A percentile compares a stretch with the other conserved stretches of the same genome.
Conservation (phyloP, 2,113 vertebrate species). For the Oreochromis spilurus region DNA sequence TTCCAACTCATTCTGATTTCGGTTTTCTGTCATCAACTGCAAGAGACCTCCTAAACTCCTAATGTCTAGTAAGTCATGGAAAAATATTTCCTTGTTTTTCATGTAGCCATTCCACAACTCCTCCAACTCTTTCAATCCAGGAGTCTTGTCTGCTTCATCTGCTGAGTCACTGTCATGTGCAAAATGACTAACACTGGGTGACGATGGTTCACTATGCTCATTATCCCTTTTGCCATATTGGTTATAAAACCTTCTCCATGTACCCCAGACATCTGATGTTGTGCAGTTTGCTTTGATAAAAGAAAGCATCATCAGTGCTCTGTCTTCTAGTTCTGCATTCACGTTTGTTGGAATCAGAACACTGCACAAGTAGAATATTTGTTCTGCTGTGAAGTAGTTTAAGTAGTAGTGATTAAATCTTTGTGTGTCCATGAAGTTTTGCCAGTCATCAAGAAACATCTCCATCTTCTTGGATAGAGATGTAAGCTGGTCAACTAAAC, state of each 20-base stretch:
- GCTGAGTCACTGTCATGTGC: not conserved
- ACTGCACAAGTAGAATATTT: conserved; percentile 79
- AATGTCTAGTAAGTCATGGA: conserved; percentile 70
- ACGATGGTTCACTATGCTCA: not conserved
- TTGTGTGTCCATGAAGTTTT: conserved; percentile 70
- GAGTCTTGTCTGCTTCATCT: not conserved
- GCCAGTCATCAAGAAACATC: conserved; percentile 74
- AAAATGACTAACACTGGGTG: not conserved
- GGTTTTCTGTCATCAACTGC: conserved; percentile 49
- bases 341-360: conserved; percentile 53
- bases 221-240: conserved; percentile 31
- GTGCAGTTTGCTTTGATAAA: conserved; percentile 75
- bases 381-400: conserved; percentile 85
- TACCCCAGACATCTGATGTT: not conserved
- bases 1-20: not conserved
- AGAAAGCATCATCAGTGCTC: conserved; percentile 81
- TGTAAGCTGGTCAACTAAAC: conserved; percentile 63
- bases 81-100: conserved; percentile 62
- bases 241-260: conserved; percentile 5
- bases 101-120: conserved; percentile 74
- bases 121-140: conserved; percentile 50
- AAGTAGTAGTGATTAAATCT: conserved; percentile 75
- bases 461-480: conserved; percentile 81
- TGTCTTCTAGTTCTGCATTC: conserved; percentile 43
- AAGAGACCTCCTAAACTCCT: conserved; percentile 73